Evolutionary conservation across 2,888 invertebrate species (phyloP).

Genomic region (Vesta saturnalis): DNA sequence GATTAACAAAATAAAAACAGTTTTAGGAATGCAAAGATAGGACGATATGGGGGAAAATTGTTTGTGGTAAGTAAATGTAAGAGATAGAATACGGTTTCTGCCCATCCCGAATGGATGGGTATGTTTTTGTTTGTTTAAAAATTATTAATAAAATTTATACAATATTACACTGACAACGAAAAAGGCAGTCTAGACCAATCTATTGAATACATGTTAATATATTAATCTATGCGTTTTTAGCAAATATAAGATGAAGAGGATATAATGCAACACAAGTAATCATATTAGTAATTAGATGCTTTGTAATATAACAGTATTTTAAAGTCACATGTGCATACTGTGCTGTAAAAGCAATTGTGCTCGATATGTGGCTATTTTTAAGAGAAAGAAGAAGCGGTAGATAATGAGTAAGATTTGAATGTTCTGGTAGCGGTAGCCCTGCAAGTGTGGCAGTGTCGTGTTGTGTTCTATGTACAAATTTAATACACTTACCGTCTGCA

Average conservation of each 20-base stretch:
- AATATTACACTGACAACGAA: not conserved
- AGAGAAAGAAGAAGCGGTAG: conserved; percentile 27
- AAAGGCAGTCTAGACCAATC: not conserved
- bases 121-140: too few relatives aligned
- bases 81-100: too few relatives aligned
- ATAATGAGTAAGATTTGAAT: conserved; percentile 50
- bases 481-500: conserved; percentile 57
- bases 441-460: conserved; percentile 64
- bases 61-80: too few relatives aligned
- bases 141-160: too few relatives aligned
- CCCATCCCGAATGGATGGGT: too few relatives aligned
- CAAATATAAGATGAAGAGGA: conserved; percentile 4
- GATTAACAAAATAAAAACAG: too few relatives aligned
- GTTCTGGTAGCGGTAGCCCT: conserved; percentile 64
- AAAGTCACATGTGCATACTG: conserved; percentile 31
- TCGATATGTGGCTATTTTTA: conserved; percentile 28
- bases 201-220: not conserved
- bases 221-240: conserved; percentile 13
- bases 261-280: not conserved
- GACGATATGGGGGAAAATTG: too few relatives aligned
- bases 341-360: conserved; percentile 34
- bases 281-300: not conserved
- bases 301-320: not conserved
- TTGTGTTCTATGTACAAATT: conserved; percentile 59
- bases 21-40: too few relatives aligned